Base-by-base conservation (phyloP, 2,113 vertebrate species). In the Antechinus stuartii region DNA sequence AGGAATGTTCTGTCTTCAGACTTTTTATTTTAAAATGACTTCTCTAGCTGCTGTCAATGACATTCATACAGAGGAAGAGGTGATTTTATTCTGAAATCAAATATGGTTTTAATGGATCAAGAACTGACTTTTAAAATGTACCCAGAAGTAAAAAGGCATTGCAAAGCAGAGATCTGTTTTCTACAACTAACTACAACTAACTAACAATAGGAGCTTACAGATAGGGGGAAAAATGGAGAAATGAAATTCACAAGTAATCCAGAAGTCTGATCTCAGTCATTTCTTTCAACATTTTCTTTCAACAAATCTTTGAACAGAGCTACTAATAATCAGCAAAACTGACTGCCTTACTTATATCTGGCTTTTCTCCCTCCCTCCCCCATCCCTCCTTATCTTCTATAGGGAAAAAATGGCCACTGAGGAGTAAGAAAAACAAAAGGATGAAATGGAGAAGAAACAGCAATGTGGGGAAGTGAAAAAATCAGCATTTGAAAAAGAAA, bases 1-100 rank as follows among this genome's bases (percentile, higher is more conserved):
- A 96, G 50, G n/a, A 97, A 97, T 97, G 91, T 94, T 95, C 92
- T 96, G 91, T 91, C n/a, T 89, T 92, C 52, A 97, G 92, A 24
- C 42, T 91, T 91, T 94, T 92, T 26, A 92, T 91, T 94, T 89
- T 89, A 84, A 84, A 84, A 93, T 90, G 94, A 97, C 52, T 95
- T 94, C 91, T 93, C 14, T 46, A 94, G 61, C 49, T 96, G 84
- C 93, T 96, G 96, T 27, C 90, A 94, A 54, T 91, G 76, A 96
- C 93, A 96, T 96, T 91, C 97, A 95, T 96, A 68, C 89, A 92
- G 46, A 96, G n/a, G 68, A 16, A 84, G 89, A 96, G 90, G 91
- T 93, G 92, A 96, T 96, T 94, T 96, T 57, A 89, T 89, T 92
- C 54, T 97, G 95, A 96, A 91, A 96, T 94, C 54, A 92, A 96